These are phyloP conservation scores for Protonibea diacanthus DNA, from an alignment of 2,797 vertebrate species.

Conservation along the genomic window DNA sequence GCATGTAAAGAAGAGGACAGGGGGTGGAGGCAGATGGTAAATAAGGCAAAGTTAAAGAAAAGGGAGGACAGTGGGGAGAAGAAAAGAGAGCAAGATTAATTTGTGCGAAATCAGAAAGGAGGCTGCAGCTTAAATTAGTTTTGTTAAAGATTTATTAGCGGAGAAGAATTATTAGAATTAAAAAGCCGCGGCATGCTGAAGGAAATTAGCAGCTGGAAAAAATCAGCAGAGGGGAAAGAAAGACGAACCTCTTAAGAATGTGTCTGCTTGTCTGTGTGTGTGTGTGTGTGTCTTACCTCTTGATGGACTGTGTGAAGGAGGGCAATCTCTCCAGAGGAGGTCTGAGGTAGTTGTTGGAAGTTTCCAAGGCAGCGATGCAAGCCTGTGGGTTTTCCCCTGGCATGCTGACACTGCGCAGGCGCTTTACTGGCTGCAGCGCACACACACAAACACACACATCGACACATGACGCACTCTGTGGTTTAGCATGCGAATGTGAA, in stretches of 20 bases:
- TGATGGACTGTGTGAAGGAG: constrained; percentile 95
- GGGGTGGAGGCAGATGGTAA: constrained; percentile 2
- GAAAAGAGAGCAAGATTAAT: constrained; percentile 43
- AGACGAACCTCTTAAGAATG: neutral
- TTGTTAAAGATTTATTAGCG: constrained; percentile 20
- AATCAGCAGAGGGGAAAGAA: constrained; percentile 2
- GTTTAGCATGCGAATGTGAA: neutral
- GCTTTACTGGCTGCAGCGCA: constrained; percentile 76
- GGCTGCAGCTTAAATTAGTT: constrained; percentile 29
- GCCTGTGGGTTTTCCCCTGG: constrained; percentile 87
- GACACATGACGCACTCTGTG: neutral
- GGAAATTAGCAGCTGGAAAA: constrained; percentile 30
- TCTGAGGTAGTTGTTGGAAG: constrained; percentile 83
- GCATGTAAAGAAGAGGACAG: constrained; percentile 17
- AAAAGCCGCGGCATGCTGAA: constrained; percentile 11
- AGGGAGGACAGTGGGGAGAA: constrained; percentile 40
- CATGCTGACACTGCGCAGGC: constrained; percentile 93
- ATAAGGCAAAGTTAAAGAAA: constrained; percentile 31
- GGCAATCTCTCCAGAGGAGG: constrained; percentile 88
- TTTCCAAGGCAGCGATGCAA: constrained; percentile 78
- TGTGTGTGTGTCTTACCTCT: constrained; percentile 83
- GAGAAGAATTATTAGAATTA: constrained; percentile 15
- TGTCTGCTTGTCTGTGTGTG: constrained; percentile 17
- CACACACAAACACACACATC: constrained; percentile 15
- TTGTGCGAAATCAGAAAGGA: constrained; percentile 37